A percentile compares a stretch with the other conserved stretches of the same genome.
phyloP scores from a whole-genome alignment of 2,797 vertebrate genomes.

The Poecile montanus region DNA sequence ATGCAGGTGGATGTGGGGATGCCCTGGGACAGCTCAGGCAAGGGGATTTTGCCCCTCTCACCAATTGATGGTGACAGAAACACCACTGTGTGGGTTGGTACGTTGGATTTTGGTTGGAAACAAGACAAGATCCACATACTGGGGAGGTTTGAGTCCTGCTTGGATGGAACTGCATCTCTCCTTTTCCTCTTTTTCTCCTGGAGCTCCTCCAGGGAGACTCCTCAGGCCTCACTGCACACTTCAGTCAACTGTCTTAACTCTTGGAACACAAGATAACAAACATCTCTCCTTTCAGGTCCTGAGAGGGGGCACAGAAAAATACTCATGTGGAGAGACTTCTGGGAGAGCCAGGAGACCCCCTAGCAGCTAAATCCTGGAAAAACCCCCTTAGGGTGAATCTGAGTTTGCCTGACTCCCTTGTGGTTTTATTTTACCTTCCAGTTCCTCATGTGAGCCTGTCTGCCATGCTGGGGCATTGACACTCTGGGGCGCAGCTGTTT shows the following conservation, averaged over 20 bases:
- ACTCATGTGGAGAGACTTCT: not conserved
- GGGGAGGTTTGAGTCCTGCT: not conserved
- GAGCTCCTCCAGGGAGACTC: not conserved
- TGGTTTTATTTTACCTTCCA: conserved; percentile 33
- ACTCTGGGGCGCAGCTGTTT: conserved; percentile 35
- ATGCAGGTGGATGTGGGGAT: not conserved
- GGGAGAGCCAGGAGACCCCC: not conserved
- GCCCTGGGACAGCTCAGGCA: not conserved
- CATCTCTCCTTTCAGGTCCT: not conserved
- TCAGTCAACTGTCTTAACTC: accelerated
- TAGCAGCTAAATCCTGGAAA: not conserved
- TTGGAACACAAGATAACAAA: not conserved
- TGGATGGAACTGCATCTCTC: not conserved
- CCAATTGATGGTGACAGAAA: not conserved
- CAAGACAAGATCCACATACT: accelerated
- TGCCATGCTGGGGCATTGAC: conserved; percentile 58
- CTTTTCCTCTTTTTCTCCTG: not conserved
- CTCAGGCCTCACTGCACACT: not conserved
- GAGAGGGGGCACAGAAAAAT: not conserved
- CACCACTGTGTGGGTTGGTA: not conserved
- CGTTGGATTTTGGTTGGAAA: not conserved
- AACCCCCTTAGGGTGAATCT: not conserved
- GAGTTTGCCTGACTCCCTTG: not conserved
- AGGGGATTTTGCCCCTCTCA: not conserved
- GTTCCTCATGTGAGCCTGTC: conserved; percentile 21